Conservation (phyloP, 2,888 invertebrate genomes). For the Melanchra persicariae region DNA sequence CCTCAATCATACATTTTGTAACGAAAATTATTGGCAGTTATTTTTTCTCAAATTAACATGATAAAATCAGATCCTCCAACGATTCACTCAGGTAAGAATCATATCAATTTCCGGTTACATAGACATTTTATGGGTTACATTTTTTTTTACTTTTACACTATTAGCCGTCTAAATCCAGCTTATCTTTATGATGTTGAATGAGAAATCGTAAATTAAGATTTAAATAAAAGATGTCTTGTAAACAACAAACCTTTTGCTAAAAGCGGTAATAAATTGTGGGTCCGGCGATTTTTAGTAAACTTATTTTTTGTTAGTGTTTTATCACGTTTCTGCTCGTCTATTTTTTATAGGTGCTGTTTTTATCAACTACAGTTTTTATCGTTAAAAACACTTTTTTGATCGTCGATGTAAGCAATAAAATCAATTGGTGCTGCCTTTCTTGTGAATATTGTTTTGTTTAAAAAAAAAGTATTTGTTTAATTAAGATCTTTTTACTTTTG, state of each 20-base stretch:
- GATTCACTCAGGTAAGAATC: conserved; percentile 45
- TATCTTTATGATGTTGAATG: conserved; percentile 83
- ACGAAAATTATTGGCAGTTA: background rate
- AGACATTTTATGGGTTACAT: conserved; percentile 57
- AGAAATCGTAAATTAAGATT: conserved; percentile 87
- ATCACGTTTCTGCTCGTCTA: conserved; percentile 75
- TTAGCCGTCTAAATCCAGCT: conserved; percentile 75
- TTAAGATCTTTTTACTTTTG: background rate
- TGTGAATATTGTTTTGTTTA: background rate
- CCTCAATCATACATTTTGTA: background rate
- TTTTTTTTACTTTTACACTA: conserved; percentile 67
- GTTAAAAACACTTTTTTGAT: conserved; percentile 49
- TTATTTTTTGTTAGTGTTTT: conserved; percentile 68
- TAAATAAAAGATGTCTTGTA: conserved; percentile 88
- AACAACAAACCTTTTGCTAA: conserved; percentile 89
- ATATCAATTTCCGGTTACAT: conserved; percentile 67
- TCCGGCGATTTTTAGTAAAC: conserved; percentile 69
- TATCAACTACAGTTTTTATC: conserved; percentile 70
- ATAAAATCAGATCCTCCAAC: conserved; percentile 9
- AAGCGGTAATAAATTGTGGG: conserved; percentile 86
- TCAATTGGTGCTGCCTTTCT: conserved; percentile 10
- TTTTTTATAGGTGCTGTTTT: conserved; percentile 70
- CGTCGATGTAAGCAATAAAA: conserved; percentile 49
- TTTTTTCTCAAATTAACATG: background rate
- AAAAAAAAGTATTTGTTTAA: background rate